Percentiles rank a stretch among this genome's conserved stretches.
Conservation (phyloP, 1,140 invertebrate genomes). For the Pectinophora gossypiella region DNA sequence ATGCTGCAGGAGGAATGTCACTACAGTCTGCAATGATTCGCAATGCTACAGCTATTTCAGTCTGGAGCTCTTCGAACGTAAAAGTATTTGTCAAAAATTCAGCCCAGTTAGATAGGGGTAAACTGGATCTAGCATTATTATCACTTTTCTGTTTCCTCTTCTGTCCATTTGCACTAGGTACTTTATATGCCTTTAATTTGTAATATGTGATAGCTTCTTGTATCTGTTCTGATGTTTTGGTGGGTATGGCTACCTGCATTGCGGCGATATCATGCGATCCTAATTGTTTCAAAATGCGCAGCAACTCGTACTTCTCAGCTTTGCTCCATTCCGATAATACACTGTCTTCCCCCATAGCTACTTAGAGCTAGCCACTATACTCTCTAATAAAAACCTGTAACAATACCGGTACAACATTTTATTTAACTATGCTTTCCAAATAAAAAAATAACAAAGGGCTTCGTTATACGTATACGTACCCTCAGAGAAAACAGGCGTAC, state of each 20-base stretch:
- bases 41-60: conserved; percentile 47
- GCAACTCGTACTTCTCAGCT: conserved; percentile 44
- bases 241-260: conserved; percentile 26
- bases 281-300: conserved; percentile 35
- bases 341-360: too few species aligned
- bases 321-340: conserved; percentile 45
- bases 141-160: conserved; percentile 8
- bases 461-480: too few species aligned
- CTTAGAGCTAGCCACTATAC: too few species aligned
- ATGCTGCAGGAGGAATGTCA: conserved; percentile 31
- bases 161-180: conserved; percentile 14
- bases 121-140: conserved; percentile 8
- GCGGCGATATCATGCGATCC: conserved; percentile 27
- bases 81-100: conserved; percentile 39
- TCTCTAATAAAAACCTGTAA: too few species aligned
- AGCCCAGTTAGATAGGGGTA: conserved; percentile 47
- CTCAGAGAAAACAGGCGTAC: too few species aligned
- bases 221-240: conserved; percentile 39
- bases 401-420: too few species aligned
- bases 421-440: too few species aligned
- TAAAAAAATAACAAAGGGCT: too few species aligned
- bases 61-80: conserved; percentile 40
- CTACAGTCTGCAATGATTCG: conserved; percentile 58
- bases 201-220: conserved; percentile 35
- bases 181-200: conserved; percentile 27